Base-by-base conservation (phyloP, 1,140 invertebrate genomes). In the Pemphigus obesinymphae region DNA sequence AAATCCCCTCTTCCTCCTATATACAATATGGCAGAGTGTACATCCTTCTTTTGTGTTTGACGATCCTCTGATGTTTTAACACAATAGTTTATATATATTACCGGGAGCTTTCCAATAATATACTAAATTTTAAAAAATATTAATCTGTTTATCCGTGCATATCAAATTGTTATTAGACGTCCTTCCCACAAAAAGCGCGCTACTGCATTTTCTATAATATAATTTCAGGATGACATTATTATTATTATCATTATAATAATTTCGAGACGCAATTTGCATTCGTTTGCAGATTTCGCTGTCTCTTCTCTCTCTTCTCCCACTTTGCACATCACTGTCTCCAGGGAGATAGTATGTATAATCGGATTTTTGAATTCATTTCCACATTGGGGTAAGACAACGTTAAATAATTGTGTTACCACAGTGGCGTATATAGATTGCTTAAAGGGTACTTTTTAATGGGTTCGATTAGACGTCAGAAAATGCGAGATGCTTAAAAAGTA, bases 231-330 rank as follows among this genome's bases (percentile, higher is more conserved):
- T 40, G 48, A 40, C 31, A 58, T 78, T 58, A 78, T 78, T 78
- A 78, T 78, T 58, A 58, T 78, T 23, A 29, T 78, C 45, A 80
- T 80, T 80, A n/a, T n/a, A 80, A 80, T 80, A 80, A 80, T 80
- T 80, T 80, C 37, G 37, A 80, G 55, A 80, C 50, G 55, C 37
- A 80, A 80, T 80, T 61, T 80, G 53, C 50, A 80, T 80, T 80
- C 53, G 76, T 78, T 80, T 50, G 55, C 61, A 70, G 26, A 29
- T 48, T 82, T 40, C 2, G 13, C 23, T 31, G 61, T 31, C 29
- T 50, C 61, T 23, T 11, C 29, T 53, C 50, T 55, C 13, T 55
- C 26, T 11, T 37, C 29, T 34, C 8, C 29, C 13, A 5, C 11
- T 45, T 31, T 10, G 1, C 5, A 11, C n/a, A 68, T 20, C n/a